A percentile compares a stretch with the other conserved stretches of the same genome.
Evolutionary conservation across 2,113 vertebrate species (phyloP).

Genomic region (Lepisosteus oculatus): DNA sequence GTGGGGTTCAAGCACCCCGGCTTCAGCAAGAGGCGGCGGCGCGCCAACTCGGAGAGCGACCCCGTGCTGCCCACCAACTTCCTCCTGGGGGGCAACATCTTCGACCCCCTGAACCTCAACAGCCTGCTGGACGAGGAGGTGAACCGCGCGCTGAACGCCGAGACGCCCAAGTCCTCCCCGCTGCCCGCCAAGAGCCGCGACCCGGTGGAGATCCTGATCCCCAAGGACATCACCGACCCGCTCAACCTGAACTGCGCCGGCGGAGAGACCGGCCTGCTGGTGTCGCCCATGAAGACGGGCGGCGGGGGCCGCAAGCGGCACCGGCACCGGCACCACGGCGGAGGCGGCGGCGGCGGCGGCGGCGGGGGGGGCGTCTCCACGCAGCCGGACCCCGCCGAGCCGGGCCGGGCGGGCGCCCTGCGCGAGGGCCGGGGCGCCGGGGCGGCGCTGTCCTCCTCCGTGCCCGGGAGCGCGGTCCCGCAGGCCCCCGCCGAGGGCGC

Average conservation of each 20-base stretch:
- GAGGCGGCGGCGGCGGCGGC: conserved; percentile 28
- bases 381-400: conserved; percentile 40
- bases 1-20: conserved; percentile 69
- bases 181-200: conserved; percentile 74
- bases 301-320: conserved; percentile 65
- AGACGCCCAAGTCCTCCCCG: conserved; percentile 83
- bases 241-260: conserved; percentile 76
- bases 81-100: conserved; percentile 87
- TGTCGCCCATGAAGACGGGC: conserved; percentile 70
- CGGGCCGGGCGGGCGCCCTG: conserved; percentile 29
- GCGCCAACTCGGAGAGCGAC: conserved; percentile 79
- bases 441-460: not conserved
- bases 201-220: conserved; percentile 86
- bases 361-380: conserved; percentile 27
- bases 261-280: conserved; percentile 55
- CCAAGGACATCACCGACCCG: conserved; percentile 86
- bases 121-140: conserved; percentile 86
- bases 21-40: conserved; percentile 70
- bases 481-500: conserved; percentile 31
- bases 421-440: not conserved
- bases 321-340: conserved; percentile 65
- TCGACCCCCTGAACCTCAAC: conserved; percentile 89
- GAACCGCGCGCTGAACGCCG: conserved; percentile 77
- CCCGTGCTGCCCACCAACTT: conserved; percentile 80
- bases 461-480: conserved; percentile 20